Percentiles rank a stretch among this genome's conserved stretches.
Evolutionary conservation across 2,888 invertebrate species (phyloP).

Genomic region (Polyommatus icarus): DNA sequence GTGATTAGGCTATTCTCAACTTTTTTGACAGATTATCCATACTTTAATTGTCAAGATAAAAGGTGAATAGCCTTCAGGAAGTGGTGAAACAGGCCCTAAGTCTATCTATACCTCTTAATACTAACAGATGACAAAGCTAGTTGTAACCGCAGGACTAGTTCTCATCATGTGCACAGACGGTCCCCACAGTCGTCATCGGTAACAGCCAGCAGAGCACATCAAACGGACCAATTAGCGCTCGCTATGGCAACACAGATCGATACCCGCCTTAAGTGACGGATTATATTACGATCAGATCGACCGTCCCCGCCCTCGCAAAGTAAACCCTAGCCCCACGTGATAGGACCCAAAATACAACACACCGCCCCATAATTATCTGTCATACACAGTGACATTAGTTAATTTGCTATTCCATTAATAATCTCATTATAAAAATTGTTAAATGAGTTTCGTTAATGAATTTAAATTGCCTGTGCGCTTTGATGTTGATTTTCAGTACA

Average conservation of each 20-base stretch:
- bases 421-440: slow-evolving; percentile 20
- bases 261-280: slow-evolving; percentile 24
- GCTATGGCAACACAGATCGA: slow-evolving; percentile 28
- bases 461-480: neutral
- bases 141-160: neutral
- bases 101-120: no score
- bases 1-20: no score
- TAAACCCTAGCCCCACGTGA: neutral
- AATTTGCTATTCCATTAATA: slow-evolving; percentile 1
- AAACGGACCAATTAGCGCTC: slow-evolving; percentile 20
- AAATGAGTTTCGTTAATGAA: neutral
- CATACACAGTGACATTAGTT: slow-evolving; percentile 26
- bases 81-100: no score
- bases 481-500: neutral
- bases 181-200: neutral
- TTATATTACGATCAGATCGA: slow-evolving; percentile 12
- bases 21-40: no score
- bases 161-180: neutral
- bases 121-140: no score
- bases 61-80: no score
- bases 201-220: slow-evolving; percentile 14
- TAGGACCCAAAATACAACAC: neutral
- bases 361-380: slow-evolving; percentile 14
- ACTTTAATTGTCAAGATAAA: no score
- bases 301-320: neutral